Base-by-base conservation (phyloP, 2,888 invertebrate genomes). In the Anticlea derivata region DNA sequence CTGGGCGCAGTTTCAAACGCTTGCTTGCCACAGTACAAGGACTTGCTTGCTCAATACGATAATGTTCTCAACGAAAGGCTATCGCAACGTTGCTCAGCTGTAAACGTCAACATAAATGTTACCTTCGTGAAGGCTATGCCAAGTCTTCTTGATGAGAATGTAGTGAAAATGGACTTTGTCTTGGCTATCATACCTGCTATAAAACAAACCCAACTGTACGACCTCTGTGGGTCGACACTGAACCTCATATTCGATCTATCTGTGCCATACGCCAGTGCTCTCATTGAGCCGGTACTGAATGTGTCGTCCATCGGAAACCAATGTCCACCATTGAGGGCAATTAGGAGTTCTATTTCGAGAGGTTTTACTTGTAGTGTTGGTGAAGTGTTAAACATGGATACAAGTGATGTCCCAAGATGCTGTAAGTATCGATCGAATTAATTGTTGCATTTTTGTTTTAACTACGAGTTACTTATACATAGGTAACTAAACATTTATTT, bases 341-440 rank as follows among this genome's bases (percentile, higher is more conserved):
- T 97, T 1, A 94, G 94, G 71, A 97, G 98, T 30, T 93, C 94
- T 1, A 96, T 97, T 50, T 92, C 94, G 0, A 93, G 97, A 70
- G 98, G 98, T 51, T 99, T 98, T 74, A 97, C 97, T 26, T 99
- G 98, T 70, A 96, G 95, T 66, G 93, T 96, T 43, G 98, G 98
- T 1, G 98, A 98, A 91, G 98, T 98, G 5, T 87, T 99, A 3
- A 97, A 98, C 73, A 97, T 96, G 94, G 97, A 97, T 65, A 96
- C 96, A 0, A 96, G 95, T 65, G 96, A 96, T 75, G 97, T 97
- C 37, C 96, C 98, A 12, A 92, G 98, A 87, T 98, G 98, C 92
- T 92, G 96, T 96, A 90, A 94, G 95, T 94, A 40, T 40, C 17
- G 30, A 29, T 10, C 45, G 29, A 30, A 4, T 26, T 40, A 1